Base-by-base conservation (phyloP, 2,113 vertebrate species). In the Laterallus jamaicensis region DNA sequence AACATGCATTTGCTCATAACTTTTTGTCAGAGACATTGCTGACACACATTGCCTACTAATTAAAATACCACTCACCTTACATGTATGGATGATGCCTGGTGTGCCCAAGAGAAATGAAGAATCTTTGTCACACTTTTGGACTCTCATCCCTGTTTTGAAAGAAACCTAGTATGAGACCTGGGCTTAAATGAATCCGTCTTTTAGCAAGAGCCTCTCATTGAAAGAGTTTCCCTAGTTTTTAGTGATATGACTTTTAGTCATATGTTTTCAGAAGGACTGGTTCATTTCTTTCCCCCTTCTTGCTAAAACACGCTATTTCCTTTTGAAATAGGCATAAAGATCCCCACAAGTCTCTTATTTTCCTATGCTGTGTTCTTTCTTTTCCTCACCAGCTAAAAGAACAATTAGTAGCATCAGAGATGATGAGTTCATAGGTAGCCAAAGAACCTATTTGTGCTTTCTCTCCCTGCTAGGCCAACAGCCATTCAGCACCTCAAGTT, bases 271-370 rank as follows among this genome's bases (percentile, higher is more conserved):
- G 62, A 82, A 79, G 84, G 35, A 12, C 13, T 79, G 5, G 8
- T 87, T 63, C 22, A 42, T 3, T 70, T 63, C 1, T 92, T 89
- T 92, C 49, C 5, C 6, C 12, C 8, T 12, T 42, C 42, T 59
- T 69, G 15, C 6, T 68, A 22, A 66, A 83, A 44, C 5, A 62
- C 50, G 10, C 10, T 55, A 12, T 5, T 89, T 70, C 31, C 32
- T 92, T 77, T 78, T 35, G 19, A 78, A 11, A 75, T 9, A 14
- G 20, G 5, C 19, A 60, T 73, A 28, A 60, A 52, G 18, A 9
- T 1, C 0, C 1, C 14, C 10, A 19, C 17, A 5, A 52, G 13
- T 7, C 18, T 75, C 20, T 22, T 71, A 32, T 10, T 76, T 77
- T 56, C 40, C 8, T 26, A 9, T 15, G 6, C 4, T 52, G 3